phyloP scores from a whole-genome alignment of 37 sponge, comb jelly and placozoan genomes.

The Ianthella basta region DNA sequence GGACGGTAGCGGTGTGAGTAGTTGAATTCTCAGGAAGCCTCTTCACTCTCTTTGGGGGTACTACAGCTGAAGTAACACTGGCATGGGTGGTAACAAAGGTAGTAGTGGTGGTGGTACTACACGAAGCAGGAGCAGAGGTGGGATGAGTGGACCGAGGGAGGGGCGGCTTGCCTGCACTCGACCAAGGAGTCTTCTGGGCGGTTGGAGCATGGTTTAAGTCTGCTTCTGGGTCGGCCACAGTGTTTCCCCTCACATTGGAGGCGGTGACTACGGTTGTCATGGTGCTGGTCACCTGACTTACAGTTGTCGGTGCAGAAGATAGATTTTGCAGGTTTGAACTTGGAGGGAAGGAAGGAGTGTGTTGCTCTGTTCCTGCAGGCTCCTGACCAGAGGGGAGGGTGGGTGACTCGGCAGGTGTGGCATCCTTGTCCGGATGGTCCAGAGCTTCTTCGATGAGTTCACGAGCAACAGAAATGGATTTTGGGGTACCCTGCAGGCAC shows the following conservation, averaged over 20 bases:
- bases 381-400: not conserved
- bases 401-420: constrained; percentile 2
- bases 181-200: not conserved
- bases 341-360: not conserved
- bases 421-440: constrained; percentile 62
- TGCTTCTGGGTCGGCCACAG: not conserved
- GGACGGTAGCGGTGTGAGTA: not conserved
- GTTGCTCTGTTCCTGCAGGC: not conserved
- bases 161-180: not conserved
- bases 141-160: not conserved
- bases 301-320: not conserved
- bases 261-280: not conserved
- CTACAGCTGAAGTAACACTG: not conserved
- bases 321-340: not conserved
- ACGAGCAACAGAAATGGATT: constrained; percentile 65
- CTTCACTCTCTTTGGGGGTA: no score
- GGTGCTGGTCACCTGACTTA: constrained; percentile 20
- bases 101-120: not conserved
- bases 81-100: not conserved
- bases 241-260: constrained; percentile 11
- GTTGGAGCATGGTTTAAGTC: not conserved
- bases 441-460: constrained; percentile 84
- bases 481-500: constrained; percentile 63
- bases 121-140: not conserved
- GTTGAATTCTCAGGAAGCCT: not conserved